phyloP scores from a whole-genome alignment of 2,113 vertebrate genomes.

The Protomyctophum bolini region DNA sequence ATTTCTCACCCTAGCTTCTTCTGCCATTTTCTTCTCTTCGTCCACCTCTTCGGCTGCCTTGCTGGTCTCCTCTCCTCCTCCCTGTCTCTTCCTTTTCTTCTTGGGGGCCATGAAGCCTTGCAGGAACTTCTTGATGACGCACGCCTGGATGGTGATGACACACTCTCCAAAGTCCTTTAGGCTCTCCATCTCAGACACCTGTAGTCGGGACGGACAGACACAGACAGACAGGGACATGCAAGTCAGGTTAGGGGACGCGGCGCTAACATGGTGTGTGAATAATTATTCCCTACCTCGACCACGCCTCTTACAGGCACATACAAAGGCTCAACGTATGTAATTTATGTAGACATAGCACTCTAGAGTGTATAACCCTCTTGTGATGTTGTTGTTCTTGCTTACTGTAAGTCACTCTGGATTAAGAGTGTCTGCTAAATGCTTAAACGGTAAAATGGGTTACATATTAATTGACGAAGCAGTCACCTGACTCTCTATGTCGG shows the following conservation, averaged over 20 bases:
- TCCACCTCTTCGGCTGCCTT: constrained; percentile 90
- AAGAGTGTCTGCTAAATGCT: too few species aligned
- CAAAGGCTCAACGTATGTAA: too few species aligned
- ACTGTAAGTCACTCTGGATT: too few species aligned
- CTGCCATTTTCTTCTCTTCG: constrained; percentile 94
- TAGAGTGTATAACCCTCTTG: too few species aligned
- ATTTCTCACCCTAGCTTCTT: constrained; percentile 90
- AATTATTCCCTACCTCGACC: too few species aligned
- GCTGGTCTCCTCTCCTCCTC: constrained; percentile 84
- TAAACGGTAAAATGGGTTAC: too few species aligned
- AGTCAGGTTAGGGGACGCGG: background rate
- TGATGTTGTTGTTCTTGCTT: too few species aligned
- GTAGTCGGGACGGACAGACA: constrained; percentile 7
- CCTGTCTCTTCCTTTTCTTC: constrained; percentile 90
- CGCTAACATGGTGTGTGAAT: background rate
- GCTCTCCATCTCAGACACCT: constrained; percentile 88
- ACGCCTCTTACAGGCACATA: too few species aligned
- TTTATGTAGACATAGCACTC: too few species aligned
- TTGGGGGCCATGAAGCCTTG: constrained; percentile 99
- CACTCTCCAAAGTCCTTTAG: constrained; percentile 94
- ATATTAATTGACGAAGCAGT: constrained; percentile 22
- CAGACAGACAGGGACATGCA: background rate
- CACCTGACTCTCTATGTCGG: constrained; percentile 89
- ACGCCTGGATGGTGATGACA: constrained; percentile 91
- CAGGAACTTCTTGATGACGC: constrained; percentile 96